A percentile compares a stretch with the other conserved stretches of the same genome.
These are phyloP conservation scores for Strigops habroptila DNA, from an alignment of 2,113 vertebrate genomes.

Conservation along the genomic window DNA sequence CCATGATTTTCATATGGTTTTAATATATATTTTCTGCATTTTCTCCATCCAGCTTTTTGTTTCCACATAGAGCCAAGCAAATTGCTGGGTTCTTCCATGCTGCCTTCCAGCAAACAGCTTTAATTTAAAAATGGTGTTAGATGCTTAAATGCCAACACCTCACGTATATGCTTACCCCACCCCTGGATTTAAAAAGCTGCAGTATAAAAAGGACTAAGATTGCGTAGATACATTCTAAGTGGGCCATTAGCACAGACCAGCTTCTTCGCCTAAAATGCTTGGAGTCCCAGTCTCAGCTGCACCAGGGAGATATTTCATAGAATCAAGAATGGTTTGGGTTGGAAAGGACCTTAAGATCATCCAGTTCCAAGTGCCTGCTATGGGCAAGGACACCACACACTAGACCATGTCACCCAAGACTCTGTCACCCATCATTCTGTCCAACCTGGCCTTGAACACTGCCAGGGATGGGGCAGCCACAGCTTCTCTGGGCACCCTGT, in stretches of 20 bases:
- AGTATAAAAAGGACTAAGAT: background rate
- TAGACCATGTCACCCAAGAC: too few species aligned
- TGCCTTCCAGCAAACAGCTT: conserved; percentile 44
- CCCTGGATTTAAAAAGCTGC: background rate
- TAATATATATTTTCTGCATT: conserved; percentile 46
- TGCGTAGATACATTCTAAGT: background rate
- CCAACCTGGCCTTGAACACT: too few species aligned
- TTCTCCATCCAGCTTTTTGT: conserved; percentile 25
- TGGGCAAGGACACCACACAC: too few species aligned
- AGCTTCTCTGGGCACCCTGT: too few species aligned
- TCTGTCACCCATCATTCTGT: too few species aligned
- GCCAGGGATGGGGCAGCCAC: too few species aligned
- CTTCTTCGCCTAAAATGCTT: background rate
- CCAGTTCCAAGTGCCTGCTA: too few species aligned
- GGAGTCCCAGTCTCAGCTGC: background rate
- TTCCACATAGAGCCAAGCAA: conserved; percentile 34
- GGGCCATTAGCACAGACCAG: background rate
- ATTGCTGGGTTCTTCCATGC: conserved; percentile 51
- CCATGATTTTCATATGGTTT: conserved; percentile 26
- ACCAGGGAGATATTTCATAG: too few species aligned
- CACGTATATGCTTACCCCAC: background rate
- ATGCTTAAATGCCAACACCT: background rate
- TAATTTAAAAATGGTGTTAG: background rate
- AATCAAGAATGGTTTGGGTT: too few species aligned
- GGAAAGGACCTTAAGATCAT: too few species aligned